Evolutionary conservation across 2,113 vertebrate species (phyloP), one percentile per base, ranked within the genome.

Genomic region (Myotis brandtii): DNA sequence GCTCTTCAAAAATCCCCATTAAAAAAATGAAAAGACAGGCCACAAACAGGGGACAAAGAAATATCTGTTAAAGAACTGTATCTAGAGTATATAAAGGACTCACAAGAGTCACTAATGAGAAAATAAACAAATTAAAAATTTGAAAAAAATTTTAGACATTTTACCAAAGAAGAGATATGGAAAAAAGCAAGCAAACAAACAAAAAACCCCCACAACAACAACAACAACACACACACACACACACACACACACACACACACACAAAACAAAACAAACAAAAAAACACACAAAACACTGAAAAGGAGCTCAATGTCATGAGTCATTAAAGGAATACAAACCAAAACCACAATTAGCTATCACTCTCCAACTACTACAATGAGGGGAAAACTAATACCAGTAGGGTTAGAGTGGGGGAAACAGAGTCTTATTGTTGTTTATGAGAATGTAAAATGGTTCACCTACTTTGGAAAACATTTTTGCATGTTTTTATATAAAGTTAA

Each of bases 71-170:
- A 59, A 54, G 17, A 56, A 46, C 23, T 77, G 7, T 10, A 18
- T 69, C 4, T 86, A 73, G 77, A 73, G 37, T 50, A 79, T n/a
- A 34, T 50, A 86, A 81, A 93, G 16, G 82, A 52, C 10, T 73
- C 13, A 11, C 10, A 70, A 23, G 62, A 50, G 23, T 54, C 30
- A 76, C 23, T 88, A 81, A 54, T 66, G 92, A 54, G 17, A 79
- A 94, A 72, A 82, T 30, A 93, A 94, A 40, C 27, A 46, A 64
- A n/a, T 75, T 25, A 32, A 62, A 56, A 96, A 83, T 69, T 64
- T 23, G 27, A 18, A 6, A 82, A 70, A 79, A 80, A 48, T 20
- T 30, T 32, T 69, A 37, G 5, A 27, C 14, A 34, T 50, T 79
- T 86, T 27, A 73, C n/a, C 56, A 85, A 86, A 84, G 43, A 86